Base-by-base conservation (phyloP, 1,140 invertebrate genomes). In the Drosophila grimshawi region DNA sequence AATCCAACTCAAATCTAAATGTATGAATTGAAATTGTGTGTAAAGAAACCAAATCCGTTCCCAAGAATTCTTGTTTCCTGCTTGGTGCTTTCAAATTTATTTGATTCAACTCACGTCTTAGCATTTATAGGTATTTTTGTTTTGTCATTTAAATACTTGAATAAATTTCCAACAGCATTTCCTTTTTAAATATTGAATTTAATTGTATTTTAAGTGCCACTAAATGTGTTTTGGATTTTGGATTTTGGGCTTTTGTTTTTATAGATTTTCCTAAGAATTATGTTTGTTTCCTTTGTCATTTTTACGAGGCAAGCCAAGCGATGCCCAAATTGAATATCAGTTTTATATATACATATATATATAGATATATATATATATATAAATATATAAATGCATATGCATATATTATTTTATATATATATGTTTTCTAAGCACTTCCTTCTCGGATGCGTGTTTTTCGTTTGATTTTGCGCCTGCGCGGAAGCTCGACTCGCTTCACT, bases 381-480 rank as follows among this genome's bases (percentile, higher is more conserved):
- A 19, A 19, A 19, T 19, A 19, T 39, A 6, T 27, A 29, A 48
- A 37, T 57, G 19, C 19, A 19, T 19, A 6, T 53, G 10, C 46
- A 35, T 46, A 45, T 55, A 33, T 45, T 35, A 53, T 19, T 37
- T 32, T 10, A 49, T 61, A 35, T 49, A 32, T 65, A 45, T 53
- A 33, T 11, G 51, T 32, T 59, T 65, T 55, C 62, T 72, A 81
- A 81, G 70, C 73, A 81, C 78, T 81, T 80, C 78, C 73, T 81
- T 59, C 55, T 66, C 46, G 45, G 53, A 52, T 72, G 72, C 78
- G 45, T 70, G 77, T 49, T 43, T 43, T 43, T 43, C n/a, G 19
- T 19, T 19, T 19, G 19, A 19, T 43, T 43, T 37, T 73, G 55
- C 80, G 80, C 76, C 80, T 82, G 80, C 81, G 81, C 80, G 81